These are phyloP conservation scores for Ispidina picta DNA, from an alignment of 2,797 vertebrate species.

Conservation along the genomic window DNA sequence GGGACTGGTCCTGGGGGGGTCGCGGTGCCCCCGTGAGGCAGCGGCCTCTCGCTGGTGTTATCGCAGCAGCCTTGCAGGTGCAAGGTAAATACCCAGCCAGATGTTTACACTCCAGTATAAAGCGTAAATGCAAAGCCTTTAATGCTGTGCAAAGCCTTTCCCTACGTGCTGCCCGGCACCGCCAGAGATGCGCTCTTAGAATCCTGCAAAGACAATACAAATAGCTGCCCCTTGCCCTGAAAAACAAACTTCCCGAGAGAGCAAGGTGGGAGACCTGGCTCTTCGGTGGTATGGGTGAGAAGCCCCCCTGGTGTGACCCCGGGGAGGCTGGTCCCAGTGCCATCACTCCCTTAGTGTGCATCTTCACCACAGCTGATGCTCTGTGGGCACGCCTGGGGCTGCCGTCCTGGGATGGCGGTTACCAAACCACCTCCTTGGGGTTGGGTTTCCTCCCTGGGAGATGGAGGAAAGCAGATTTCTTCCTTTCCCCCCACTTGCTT, in stretches of 20 bases:
- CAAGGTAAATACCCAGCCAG: not conserved
- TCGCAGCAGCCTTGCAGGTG: not conserved
- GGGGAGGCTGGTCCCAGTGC: too few relatives aligned
- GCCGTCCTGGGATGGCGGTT: accelerated
- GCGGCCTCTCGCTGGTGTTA: accelerated
- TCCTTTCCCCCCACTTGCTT: not conserved
- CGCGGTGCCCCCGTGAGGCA: not conserved
- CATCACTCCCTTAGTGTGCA: accelerated
- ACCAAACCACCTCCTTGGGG: too few relatives aligned
- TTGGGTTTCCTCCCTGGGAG: not conserved
- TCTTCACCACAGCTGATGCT: accelerated
- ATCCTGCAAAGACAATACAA: accelerated
- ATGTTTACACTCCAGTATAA: not conserved
- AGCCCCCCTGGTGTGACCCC: accelerated
- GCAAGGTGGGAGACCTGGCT: accelerated
- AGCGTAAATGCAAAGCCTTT: not conserved
- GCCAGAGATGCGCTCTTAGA: not conserved
- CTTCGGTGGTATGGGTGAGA: accelerated
- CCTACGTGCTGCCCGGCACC: accelerated
- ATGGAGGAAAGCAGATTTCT: not conserved
- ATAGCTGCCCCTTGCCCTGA: not conserved
- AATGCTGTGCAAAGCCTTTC: not conserved
- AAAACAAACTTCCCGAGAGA: not conserved
- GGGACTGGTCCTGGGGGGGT: not conserved
- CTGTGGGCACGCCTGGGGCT: not conserved